Percentiles rank a stretch among this genome's conserved stretches.
Evolutionary conservation across 2,797 vertebrate genomes (phyloP).

Genomic region (Sebastes trivittatus): DNA sequence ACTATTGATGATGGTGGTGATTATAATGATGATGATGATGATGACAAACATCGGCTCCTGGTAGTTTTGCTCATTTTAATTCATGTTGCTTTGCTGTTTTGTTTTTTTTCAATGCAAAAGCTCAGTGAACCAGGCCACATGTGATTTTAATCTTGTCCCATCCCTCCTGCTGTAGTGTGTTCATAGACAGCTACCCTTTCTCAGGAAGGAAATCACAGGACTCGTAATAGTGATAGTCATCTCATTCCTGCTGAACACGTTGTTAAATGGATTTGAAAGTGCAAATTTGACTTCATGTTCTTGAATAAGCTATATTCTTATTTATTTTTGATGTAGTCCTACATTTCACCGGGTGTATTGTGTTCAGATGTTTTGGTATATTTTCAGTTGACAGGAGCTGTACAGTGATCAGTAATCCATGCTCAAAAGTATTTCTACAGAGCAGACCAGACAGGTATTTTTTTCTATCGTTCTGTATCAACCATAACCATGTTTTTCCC

Average conservation of each 20-base stretch:
- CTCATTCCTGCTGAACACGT: slow-evolving; percentile 28
- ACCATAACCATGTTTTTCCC: slow-evolving; percentile 67
- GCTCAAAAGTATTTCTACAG: slow-evolving; percentile 61
- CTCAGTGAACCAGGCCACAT: slow-evolving; percentile 7
- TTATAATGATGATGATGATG: not conserved
- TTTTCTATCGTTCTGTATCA: slow-evolving; percentile 70
- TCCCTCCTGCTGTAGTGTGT: slow-evolving; percentile 31
- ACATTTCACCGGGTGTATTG: slow-evolving; percentile 49
- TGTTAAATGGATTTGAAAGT: slow-evolving; percentile 34
- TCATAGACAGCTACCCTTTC: slow-evolving; percentile 45
- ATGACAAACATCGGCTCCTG: slow-evolving; percentile 2
- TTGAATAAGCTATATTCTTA: slow-evolving; percentile 57
- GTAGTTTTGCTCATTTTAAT: not conserved
- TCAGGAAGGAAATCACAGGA: slow-evolving; percentile 71
- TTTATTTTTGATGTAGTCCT: slow-evolving; percentile 38
- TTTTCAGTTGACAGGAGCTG: slow-evolving; percentile 45
- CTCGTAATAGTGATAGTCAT: slow-evolving; percentile 27
- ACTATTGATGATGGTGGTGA: not conserved
- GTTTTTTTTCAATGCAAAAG: not conserved
- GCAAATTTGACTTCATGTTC: slow-evolving; percentile 41
- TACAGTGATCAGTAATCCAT: slow-evolving; percentile 57
- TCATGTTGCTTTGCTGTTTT: slow-evolving; percentile 11
- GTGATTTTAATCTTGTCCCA: slow-evolving; percentile 4
- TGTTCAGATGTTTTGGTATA: slow-evolving; percentile 47
- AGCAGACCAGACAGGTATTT: slow-evolving; percentile 50